Conservation (phyloP, 2,797 vertebrate genomes). For the Pogoniulus pusillus region DNA sequence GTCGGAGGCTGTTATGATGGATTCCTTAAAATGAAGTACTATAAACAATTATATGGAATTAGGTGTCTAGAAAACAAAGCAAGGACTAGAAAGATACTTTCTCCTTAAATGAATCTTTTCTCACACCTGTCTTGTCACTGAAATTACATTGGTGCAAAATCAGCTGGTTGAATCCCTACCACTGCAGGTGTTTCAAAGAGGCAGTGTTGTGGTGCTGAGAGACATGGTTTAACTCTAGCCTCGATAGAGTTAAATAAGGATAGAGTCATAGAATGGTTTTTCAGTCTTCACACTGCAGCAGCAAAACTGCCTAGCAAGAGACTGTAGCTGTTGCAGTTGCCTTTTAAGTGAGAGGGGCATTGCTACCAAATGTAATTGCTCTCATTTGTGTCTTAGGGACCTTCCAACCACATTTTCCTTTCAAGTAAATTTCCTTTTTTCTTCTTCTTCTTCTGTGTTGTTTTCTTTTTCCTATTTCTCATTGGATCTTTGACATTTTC, state of each 20-base stretch:
- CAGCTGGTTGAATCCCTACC: not conserved
- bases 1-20: not conserved
- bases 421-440: not conserved
- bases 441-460: slow-evolving; percentile 24
- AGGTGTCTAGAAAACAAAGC: not conserved
- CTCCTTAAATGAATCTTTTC: not conserved
- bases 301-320: slow-evolving; percentile 44
- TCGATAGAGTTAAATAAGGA: no score
- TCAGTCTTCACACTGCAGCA: not conserved
- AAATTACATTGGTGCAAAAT: not conserved
- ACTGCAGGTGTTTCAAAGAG: not conserved
- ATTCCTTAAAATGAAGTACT: not conserved
- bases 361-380: slow-evolving; percentile 35
- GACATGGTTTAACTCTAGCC: no score
- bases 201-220: no score
- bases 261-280: no score
- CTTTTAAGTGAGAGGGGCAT: slow-evolving; percentile 11
- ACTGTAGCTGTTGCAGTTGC: not conserved
- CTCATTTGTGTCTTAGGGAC: slow-evolving; percentile 20
- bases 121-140: not conserved
- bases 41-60: not conserved
- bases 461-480: not conserved
- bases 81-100: not conserved
- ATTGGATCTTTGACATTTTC: not conserved
- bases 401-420: slow-evolving; percentile 41